Base-by-base conservation (phyloP, 1,140 invertebrate genomes). In the Magallana angulata region DNA sequence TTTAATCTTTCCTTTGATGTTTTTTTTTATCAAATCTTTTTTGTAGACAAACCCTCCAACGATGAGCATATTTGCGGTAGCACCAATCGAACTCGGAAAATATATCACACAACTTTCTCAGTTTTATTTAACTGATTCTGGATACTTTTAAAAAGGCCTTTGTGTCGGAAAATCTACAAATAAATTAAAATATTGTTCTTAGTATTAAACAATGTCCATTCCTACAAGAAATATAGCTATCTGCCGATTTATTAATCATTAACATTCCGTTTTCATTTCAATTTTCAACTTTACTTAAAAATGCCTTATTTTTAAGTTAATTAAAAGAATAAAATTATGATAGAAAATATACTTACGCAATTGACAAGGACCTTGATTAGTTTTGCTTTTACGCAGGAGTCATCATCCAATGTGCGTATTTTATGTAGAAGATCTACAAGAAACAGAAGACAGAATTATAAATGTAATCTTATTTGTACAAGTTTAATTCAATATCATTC, bases 1-100 rank as follows among this genome's bases (percentile, higher is more conserved):
- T 36, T 36, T 76, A 30, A 76, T 76, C 68, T 30, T 64, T 64
- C 11, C 68, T 76, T 76, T 76, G 68, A 76, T 76, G 36, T 48
- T 48, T 48, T 48, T 36, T 48, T 48, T 48, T 48, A 48, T 48
- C n/a, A 68, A n/a, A 18, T 68, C 9, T 18, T 68, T 24, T 8
- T 8, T 1, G 24, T 68, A 12, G 12, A 76, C 18, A 12, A 30
- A 30, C 68, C 68, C 24, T 76, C 16, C n/a, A 76, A 76, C 24
- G 18, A 9, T 12, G 68, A 18, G 24, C 68, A 76, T 76, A 36
- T 76, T 76, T 30, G 68, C 7, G 68, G 24, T 11, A 36, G 68
- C 68, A 76, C 68, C 24, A 24, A 76, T 12, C 36, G 68, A 76
- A 76, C 68, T 30, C 8, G 8, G 5, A 30, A 24, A 76, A 30